Percentiles rank a stretch among this genome's conserved stretches.
Conservation (phyloP, 2,113 vertebrate genomes). For the Cettia cetti region DNA sequence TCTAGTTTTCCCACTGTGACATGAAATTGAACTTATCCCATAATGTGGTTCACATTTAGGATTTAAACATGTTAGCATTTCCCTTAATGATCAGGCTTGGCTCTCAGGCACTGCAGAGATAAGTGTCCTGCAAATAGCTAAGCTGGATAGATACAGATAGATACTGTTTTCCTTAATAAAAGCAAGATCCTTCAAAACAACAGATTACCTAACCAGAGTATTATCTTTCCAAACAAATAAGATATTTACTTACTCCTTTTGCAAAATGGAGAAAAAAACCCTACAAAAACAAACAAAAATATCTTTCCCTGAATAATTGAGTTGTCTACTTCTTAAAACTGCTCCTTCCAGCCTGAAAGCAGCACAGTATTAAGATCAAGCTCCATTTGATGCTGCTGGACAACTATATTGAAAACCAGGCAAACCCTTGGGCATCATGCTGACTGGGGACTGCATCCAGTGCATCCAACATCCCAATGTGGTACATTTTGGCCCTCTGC, state of each 20-base stretch:
- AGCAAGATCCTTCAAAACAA: background rate
- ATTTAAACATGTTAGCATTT: conserved; percentile 25
- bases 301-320: background rate
- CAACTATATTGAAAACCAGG: background rate
- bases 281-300: background rate
- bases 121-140: conserved; percentile 30
- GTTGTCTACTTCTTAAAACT: background rate
- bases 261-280: background rate
- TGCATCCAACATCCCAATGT: background rate
- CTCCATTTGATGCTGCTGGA: background rate
- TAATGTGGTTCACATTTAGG: background rate
- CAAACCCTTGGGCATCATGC: background rate
- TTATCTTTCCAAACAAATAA: conserved; percentile 14
- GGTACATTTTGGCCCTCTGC: background rate
- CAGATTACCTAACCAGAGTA: background rate
- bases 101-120: conserved; percentile 30
- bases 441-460: background rate
- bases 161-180: background rate
- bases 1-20: conserved; percentile 24
- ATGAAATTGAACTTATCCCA: conserved; percentile 13
- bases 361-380: background rate
- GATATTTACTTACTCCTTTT: background rate
- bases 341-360: background rate
- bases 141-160: background rate
- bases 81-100: background rate